Conservation (phyloP, 53 echinoderm and acorn worm species). For the Paelopatides confundens region DNA sequence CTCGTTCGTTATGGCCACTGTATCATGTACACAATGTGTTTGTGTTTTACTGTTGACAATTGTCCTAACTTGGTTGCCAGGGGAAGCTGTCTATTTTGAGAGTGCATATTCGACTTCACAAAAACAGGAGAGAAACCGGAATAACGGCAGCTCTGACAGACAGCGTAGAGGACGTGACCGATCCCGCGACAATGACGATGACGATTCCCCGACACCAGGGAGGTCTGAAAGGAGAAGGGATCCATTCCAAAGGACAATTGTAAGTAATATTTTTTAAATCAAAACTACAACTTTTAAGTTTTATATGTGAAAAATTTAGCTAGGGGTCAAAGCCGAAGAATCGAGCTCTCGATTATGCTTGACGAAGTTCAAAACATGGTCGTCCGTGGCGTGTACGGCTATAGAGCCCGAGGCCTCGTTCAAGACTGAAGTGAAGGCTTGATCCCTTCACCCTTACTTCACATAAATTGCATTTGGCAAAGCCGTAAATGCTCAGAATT, state of each 20-base stretch:
- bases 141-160: neutral
- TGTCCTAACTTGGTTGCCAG: conserved; percentile 29
- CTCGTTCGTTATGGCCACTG: conserved; percentile 10
- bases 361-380: no score
- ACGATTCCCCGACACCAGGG: neutral
- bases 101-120: conserved; percentile 3
- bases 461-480: no score
- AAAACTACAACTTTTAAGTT: no score
- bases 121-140: neutral
- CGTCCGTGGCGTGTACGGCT: no score
- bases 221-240: conserved; percentile 13
- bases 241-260: conserved; percentile 15
- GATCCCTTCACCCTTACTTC: no score
- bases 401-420: no score
- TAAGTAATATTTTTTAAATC: neutral
- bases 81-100: conserved; percentile 41
- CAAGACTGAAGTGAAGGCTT: no score
- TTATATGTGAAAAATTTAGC: no score
- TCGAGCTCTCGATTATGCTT: no score
- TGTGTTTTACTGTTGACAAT: conserved; percentile 26
- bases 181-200: neutral
- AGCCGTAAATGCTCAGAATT: no score
- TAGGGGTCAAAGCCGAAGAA: no score
- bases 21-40: conserved; percentile 12
- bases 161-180: neutral